Base-by-base conservation (phyloP, 2,797 vertebrate species). In the Lagodon rhomboides region DNA sequence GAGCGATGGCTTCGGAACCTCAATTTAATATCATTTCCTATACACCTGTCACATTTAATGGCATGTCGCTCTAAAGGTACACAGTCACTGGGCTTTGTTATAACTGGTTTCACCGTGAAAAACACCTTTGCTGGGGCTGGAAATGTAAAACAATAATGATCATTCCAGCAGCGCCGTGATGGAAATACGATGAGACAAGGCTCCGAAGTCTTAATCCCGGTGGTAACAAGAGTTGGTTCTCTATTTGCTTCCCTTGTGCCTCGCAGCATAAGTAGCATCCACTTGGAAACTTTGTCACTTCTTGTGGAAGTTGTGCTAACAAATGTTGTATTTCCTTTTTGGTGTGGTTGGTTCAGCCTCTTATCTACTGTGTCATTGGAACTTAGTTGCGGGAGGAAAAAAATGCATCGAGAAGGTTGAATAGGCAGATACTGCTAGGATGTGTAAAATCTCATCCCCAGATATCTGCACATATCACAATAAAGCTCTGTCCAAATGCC, bases 21-120 rank as follows among this genome's bases (percentile, higher is more conserved):
- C 78, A 20, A 71, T 85, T 72, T 72, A 92, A 94, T 94, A 93
- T 87, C 46, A 89, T 89, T 90, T 89, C 89, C 88, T 84, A 78
- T 77, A 77, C 86, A 84, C 76, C 88, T 77, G 91, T 93, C 94
- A 92, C 79, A 69, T 87, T 79, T 88, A 89, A 82, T 85, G 77
- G 74, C 83, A 74, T 69, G 79, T 86, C 38, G 20, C 80, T 86
- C 72, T 79, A 73, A 83, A 87, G 79, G 77, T 68, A 65, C 85
- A 79, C 74, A 68, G 71, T 81, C 85, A 61, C 58, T 54, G 67
- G 74, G 68, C 63, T 73, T 60, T 67, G 80, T 80, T 84, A 87
- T 74, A 77, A 75, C 75, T 81, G 85, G 73, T 66, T 85, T 72
- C 63, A 64, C 62, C 0, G 72, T 69, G 75, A 88, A 66, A 85